A percentile compares a stretch with the other conserved stretches of the same genome.
Evolutionary conservation across 2,888 invertebrate species (phyloP).

Genomic region (Cistogaster globosa): DNA sequence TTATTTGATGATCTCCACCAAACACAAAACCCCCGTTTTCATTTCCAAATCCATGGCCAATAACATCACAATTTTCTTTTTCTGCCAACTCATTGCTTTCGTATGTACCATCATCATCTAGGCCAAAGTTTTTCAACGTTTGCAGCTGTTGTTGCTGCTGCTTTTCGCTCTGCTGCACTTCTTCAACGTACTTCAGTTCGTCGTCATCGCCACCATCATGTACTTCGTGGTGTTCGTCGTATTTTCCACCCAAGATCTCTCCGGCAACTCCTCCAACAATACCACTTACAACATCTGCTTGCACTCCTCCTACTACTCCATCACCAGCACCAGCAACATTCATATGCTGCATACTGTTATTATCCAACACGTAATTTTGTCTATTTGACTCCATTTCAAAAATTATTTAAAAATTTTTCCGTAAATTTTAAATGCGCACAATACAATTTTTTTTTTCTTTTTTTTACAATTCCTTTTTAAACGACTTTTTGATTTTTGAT

Average conservation of each 20-base stretch:
- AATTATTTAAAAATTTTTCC: constrained; percentile 14
- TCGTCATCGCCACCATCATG: constrained; percentile 87
- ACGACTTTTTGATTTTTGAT: constrained; percentile 27
- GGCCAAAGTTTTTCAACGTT: constrained; percentile 52
- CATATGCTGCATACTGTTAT: constrained; percentile 73
- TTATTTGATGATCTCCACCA: constrained; percentile 59
- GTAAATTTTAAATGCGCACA: constrained; percentile 42
- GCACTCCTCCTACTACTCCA: constrained; percentile 71
- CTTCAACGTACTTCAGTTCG: constrained; percentile 93
- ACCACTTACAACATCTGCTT: constrained; percentile 68
- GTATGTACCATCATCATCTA: constrained; percentile 71
- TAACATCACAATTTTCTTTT: constrained; percentile 64
- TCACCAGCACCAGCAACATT: constrained; percentile 71
- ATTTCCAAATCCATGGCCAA: constrained; percentile 67
- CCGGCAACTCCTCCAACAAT: constrained; percentile 69
- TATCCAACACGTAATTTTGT: constrained; percentile 76
- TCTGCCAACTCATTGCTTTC: constrained; percentile 68
- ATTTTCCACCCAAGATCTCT: constrained; percentile 74
- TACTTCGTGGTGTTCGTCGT: constrained; percentile 75
- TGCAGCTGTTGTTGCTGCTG: constrained; percentile 74
- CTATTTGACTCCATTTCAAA: constrained; percentile 79
- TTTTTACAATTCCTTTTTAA: constrained; percentile 41
- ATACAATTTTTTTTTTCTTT: constrained; percentile 32
- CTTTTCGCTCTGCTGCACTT: constrained; percentile 85
- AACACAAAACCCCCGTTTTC: constrained; percentile 59